Conservation (phyloP, 2,113 vertebrate genomes). For the Misgurnus mizolepis region DNA sequence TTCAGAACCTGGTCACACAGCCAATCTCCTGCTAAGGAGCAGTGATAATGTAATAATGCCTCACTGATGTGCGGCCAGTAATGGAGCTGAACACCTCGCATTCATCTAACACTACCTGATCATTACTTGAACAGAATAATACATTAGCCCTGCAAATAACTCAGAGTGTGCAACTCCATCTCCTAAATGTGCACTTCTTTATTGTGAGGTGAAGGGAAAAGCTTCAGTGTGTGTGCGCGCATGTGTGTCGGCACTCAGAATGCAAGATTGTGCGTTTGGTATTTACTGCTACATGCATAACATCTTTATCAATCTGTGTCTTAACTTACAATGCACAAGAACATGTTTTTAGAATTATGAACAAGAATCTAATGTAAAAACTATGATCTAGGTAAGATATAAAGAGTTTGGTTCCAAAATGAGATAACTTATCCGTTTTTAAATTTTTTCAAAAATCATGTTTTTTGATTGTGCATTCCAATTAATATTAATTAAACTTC, state of each 20-base stretch:
- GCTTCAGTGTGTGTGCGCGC: neutral
- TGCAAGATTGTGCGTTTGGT: neutral
- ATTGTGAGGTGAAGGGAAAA: slow-evolving; percentile 30
- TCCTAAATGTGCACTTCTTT: slow-evolving; percentile 46
- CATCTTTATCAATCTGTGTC: neutral
- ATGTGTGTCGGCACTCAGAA: slow-evolving; percentile 13
- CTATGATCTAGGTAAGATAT: neutral
- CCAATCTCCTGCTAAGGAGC: slow-evolving; percentile 92
- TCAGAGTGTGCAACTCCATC: slow-evolving; percentile 59
- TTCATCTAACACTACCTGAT: slow-evolving; percentile 88
- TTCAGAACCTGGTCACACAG: slow-evolving; percentile 88
- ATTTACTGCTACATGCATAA: slow-evolving; percentile 13
- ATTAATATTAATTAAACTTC: too few species aligned
- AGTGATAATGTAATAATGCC: slow-evolving; percentile 93
- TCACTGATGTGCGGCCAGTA: slow-evolving; percentile 90
- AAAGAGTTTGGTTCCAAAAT: too few species aligned
- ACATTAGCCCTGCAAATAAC: slow-evolving; percentile 77
- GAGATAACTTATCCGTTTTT: too few species aligned
- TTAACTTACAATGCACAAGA: neutral
- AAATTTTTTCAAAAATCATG: too few species aligned
- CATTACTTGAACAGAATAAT: slow-evolving; percentile 83
- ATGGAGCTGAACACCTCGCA: slow-evolving; percentile 92
- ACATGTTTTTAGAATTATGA: neutral
- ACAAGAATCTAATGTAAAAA: neutral
- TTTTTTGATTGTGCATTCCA: too few species aligned